Conservation (phyloP, 2,888 invertebrate genomes). For the Heliconius hortense region DNA sequence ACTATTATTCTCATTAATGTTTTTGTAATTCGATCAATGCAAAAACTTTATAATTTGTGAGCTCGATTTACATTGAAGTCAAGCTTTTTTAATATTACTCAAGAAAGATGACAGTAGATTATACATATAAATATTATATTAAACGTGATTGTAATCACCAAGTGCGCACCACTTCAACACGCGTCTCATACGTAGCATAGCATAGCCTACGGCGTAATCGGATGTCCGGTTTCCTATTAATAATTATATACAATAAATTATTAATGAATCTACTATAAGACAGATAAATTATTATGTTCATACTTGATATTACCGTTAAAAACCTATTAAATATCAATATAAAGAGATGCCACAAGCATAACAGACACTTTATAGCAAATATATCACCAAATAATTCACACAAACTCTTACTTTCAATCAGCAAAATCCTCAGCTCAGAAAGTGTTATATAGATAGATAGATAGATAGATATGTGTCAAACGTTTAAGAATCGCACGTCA, state of each 20-base stretch:
- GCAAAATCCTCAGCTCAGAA: slow-evolving; percentile 45
- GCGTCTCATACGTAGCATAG: slow-evolving; percentile 50
- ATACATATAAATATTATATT: slow-evolving; percentile 26
- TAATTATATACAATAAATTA: not conserved
- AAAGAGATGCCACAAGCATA: too few species aligned
- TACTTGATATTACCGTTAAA: not conserved
- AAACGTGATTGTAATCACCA: slow-evolving; percentile 51
- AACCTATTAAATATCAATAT: not conserved
- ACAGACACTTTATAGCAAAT: too few species aligned
- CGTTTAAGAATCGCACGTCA: slow-evolving; percentile 63
- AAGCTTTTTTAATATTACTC: not conserved
- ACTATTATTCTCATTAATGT: not conserved
- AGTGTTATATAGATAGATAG: slow-evolving; percentile 48
- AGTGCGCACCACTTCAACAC: slow-evolving; percentile 52
- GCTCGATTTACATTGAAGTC: not conserved
- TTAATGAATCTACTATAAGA: not conserved
- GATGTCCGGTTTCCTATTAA: slow-evolving; percentile 72
- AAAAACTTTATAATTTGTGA: not conserved
- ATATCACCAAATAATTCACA: not conserved
- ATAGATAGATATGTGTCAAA: slow-evolving; percentile 55
- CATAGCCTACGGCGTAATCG: slow-evolving; percentile 64
- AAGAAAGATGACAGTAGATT: not conserved
- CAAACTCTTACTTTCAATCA: not conserved
- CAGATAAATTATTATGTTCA: not conserved
- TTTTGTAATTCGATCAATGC: not conserved